Base-by-base conservation (phyloP, 35 echinoderm and acorn worm species). In the Holothuria glaberrima region DNA sequence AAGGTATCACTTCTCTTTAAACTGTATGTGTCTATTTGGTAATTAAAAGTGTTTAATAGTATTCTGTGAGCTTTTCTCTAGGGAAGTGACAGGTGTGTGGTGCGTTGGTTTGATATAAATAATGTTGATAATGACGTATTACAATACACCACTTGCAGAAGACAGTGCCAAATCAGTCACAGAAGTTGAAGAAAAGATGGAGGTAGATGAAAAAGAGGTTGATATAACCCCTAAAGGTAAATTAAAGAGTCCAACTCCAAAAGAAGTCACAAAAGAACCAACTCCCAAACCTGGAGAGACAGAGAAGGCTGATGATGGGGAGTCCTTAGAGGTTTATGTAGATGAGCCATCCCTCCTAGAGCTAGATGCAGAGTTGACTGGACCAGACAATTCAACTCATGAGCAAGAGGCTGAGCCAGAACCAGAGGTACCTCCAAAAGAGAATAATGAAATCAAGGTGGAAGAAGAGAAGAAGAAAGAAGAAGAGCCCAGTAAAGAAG, bases 241-340 rank as follows among this genome's bases (percentile, higher is more conserved):
- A 50, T 28, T 30, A 29, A 71, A 63, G 14, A 69, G 44, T 59
- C 85, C 36, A 24, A 5, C 29, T 5, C 22, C 60, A 14, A 33
- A 69, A 50, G 65, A 87, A n/a, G 85, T 69, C 26, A 21, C 20
- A 59, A 87, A 87, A 21, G 65, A 87, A 10, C 63, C 61, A 21
- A 50, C 85, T 17, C 85, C 85, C 65, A 87, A 87, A 48, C 61
- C 41, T 14, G 85, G 65, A 26, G 85, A 87, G n/a, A 54, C 32
- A 0, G 65, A 87, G 70, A 92, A 92, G 30, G 68, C 90, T 14
- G 91, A 92, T 29, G 95, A 94, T 63, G 93, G 90, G 31, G 92
- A 94, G 77, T 94, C 92, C 22, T 69, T 97, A 67, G 92, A 94
- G 59, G 95, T 97, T 0, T 92, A 97, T 90, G 95, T 91, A 31